phyloP scores from a whole-genome alignment of 1,140 invertebrate genomes.

The Drosophila trapezifrons region DNA sequence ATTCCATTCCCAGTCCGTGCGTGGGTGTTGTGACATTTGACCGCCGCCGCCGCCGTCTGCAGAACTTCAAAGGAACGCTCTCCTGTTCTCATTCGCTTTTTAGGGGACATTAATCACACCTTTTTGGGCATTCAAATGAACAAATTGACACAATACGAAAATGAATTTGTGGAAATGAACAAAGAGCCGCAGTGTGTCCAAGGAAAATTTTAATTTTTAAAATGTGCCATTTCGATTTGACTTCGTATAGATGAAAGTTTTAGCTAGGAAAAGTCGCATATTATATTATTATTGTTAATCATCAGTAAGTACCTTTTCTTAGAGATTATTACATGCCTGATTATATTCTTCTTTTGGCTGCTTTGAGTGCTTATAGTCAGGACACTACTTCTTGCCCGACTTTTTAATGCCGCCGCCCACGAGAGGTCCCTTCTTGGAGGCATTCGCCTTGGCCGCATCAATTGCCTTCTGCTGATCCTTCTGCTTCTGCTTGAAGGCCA shows the following conservation, averaged over 20 bases:
- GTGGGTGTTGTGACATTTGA: slow-evolving; percentile 72
- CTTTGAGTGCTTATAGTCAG: too few species aligned
- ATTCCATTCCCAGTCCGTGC: slow-evolving; percentile 1
- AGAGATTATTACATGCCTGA: too few species aligned
- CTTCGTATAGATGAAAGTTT: background rate
- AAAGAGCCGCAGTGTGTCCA: slow-evolving; percentile 7
- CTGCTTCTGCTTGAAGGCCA: slow-evolving; percentile 89
- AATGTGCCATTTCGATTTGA: background rate
- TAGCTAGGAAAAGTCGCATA: background rate
- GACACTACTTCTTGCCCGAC: slow-evolving; percentile 91
- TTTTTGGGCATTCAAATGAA: slow-evolving; percentile 34
- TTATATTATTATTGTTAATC: background rate
- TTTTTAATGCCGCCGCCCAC: slow-evolving; percentile 93
- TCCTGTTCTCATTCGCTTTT: slow-evolving; percentile 25
- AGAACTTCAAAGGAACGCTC: slow-evolving; percentile 46
- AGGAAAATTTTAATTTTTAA: slow-evolving; percentile 1
- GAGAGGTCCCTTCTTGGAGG: slow-evolving; percentile 94
- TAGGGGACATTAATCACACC: slow-evolving; percentile 41
- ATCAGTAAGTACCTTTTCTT: background rate
- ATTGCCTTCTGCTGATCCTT: slow-evolving; percentile 93
- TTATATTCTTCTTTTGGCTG: too few species aligned
- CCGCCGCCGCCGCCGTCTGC: slow-evolving; percentile 37
- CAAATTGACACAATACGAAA: slow-evolving; percentile 28
- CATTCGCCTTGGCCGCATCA: slow-evolving; percentile 91
- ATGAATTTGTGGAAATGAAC: slow-evolving; percentile 18